These are phyloP conservation scores for Lasioglossum villosulum DNA, from an alignment of 2,888 invertebrate species.

Conservation along the genomic window DNA sequence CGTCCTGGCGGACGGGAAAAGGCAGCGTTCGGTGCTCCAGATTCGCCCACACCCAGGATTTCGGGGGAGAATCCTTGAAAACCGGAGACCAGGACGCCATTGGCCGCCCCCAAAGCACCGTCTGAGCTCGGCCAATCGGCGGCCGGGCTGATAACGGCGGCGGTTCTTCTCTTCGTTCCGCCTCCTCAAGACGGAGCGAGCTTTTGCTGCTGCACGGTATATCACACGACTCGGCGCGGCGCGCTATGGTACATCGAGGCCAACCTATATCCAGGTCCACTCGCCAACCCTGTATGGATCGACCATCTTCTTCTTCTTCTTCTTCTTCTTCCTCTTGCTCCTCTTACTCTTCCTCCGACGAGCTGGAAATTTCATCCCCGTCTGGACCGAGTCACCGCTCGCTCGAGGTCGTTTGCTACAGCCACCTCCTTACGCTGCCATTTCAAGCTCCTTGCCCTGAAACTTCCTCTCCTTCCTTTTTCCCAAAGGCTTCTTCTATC, in stretches of 20 bases:
- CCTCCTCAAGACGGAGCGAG: constrained; percentile 81
- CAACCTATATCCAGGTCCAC: constrained; percentile 37
- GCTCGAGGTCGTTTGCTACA: constrained; percentile 48
- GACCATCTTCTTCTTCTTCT: constrained; percentile 65
- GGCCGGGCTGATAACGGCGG: constrained; percentile 81
- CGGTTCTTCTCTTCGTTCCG: constrained; percentile 80
- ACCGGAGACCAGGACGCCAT: constrained; percentile 82
- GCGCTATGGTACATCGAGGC: constrained; percentile 37
- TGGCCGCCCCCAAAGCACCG: constrained; percentile 74
- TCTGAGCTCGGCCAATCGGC: constrained; percentile 80
- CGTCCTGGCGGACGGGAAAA: constrained; percentile 35
- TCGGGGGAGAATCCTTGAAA: constrained; percentile 80
- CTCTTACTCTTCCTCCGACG: not conserved
- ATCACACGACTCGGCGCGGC: constrained; percentile 43
- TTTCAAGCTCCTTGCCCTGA: constrained; percentile 27
- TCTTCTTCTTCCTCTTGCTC: not conserved
- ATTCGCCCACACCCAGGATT: constrained; percentile 66
- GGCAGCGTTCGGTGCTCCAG: constrained; percentile 27
- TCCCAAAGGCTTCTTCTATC: not conserved
- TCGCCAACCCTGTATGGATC: constrained; percentile 46
- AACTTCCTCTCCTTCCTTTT: not conserved
- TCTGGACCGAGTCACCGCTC: constrained; percentile 46
- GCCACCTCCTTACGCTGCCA: constrained; percentile 36
- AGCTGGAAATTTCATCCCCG: constrained; percentile 55
- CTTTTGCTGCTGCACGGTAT: constrained; percentile 63